phyloP scores from a whole-genome alignment of 2,888 invertebrate species.

The Acanthopleura granulata region DNA sequence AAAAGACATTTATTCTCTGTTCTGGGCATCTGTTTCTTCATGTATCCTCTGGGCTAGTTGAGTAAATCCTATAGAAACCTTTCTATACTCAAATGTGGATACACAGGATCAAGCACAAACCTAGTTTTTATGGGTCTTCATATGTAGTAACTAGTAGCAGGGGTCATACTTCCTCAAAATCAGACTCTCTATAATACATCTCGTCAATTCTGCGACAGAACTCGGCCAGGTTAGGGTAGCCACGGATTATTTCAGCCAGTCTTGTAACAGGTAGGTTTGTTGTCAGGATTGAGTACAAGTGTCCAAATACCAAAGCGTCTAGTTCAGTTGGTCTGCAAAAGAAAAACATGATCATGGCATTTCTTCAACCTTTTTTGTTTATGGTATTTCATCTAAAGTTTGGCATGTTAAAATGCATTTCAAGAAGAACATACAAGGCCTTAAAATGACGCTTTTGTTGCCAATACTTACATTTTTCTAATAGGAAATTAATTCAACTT shows the following conservation, averaged over 20 bases:
- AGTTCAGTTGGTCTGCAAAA: slow-evolving; percentile 86
- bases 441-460: no score
- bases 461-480: no score
- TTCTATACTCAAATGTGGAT: neutral
- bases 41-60: neutral
- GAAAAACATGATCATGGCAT: no score
- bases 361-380: no score
- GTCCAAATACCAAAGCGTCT: slow-evolving; percentile 96
- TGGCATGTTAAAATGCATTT: no score
- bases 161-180: neutral
- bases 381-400: no score
- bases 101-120: no score
- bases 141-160: neutral
- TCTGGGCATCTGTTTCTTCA: neutral
- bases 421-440: no score
- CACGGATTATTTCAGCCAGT: slow-evolving; percentile 84
- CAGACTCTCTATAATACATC: slow-evolving; percentile 32
- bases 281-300: slow-evolving; percentile 94
- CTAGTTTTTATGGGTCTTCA: no score
- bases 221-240: slow-evolving; percentile 82
- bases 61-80: neutral
- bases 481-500: no score
- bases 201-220: slow-evolving; percentile 86
- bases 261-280: slow-evolving; percentile 87
- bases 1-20: neutral